phyloP scores from a whole-genome alignment of 2,888 invertebrate species.

The Onthophagus sagittarius region DNA sequence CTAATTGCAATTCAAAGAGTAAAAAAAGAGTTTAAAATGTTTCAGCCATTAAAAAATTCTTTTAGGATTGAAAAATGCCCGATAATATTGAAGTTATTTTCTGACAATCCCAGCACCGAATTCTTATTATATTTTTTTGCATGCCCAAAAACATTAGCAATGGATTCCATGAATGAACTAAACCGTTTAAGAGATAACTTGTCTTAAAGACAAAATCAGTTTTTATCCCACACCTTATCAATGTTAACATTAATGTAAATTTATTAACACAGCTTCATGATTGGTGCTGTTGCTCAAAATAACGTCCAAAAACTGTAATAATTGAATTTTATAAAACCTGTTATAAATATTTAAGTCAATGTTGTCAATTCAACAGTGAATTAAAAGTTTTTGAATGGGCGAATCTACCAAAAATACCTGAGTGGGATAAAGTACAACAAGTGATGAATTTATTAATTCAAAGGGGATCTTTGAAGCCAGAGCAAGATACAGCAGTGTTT shows the following conservation, averaged over 20 bases:
- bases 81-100: not conserved
- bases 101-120: not conserved
- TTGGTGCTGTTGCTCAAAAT: constrained; percentile 34
- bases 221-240: constrained; percentile 29
- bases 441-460: too few species aligned
- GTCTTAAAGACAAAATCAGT: constrained; percentile 23
- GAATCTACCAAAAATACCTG: constrained; percentile 2
- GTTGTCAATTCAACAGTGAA: constrained; percentile 22
- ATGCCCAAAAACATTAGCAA: constrained; percentile 31
- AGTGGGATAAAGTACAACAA: constrained; percentile 32
- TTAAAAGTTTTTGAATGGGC: constrained; percentile 22
- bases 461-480: too few species aligned
- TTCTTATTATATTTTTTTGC: constrained; percentile 22
- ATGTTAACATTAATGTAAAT: too few species aligned
- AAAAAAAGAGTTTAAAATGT: constrained; percentile 40
- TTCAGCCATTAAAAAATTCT: constrained; percentile 25
- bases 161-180: constrained; percentile 32
- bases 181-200: too few species aligned
- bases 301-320: constrained; percentile 24
- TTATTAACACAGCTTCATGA: constrained; percentile 33
- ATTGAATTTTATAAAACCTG: constrained; percentile 30
- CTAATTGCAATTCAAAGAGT: constrained; percentile 31
- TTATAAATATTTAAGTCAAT: constrained; percentile 35
- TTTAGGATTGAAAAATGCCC: constrained; percentile 23
- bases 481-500: too few species aligned